These are phyloP conservation scores for Lutraria rhynchaena DNA, from an alignment of 1,140 invertebrate genomes.

Conservation along the genomic window DNA sequence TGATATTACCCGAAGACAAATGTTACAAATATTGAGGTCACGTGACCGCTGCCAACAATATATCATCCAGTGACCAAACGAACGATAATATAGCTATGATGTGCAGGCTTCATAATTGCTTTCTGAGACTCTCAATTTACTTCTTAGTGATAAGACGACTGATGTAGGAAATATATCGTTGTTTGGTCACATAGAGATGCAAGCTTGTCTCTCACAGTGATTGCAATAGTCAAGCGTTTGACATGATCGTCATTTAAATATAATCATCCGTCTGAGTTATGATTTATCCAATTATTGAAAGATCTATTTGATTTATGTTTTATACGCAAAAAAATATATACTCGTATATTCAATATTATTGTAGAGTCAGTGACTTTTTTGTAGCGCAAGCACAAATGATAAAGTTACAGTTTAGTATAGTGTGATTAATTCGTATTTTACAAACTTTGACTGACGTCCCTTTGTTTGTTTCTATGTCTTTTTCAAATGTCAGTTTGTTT, in stretches of 20 bases:
- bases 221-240: slow-evolving; percentile 40
- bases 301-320: too few species aligned
- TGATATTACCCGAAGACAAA: slow-evolving; percentile 16
- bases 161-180: slow-evolving; percentile 49
- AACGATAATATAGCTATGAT: slow-evolving; percentile 42
- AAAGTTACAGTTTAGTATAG: too few species aligned
- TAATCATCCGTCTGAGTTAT: slow-evolving; percentile 14
- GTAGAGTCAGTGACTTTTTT: too few species aligned
- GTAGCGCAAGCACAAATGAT: too few species aligned
- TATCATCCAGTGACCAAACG: slow-evolving; percentile 38
- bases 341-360: too few species aligned
- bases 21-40: slow-evolving; percentile 53
- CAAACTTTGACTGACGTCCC: too few species aligned
- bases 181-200: slow-evolving; percentile 44
- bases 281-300: too few species aligned
- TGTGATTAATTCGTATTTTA: too few species aligned
- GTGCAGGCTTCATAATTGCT: slow-evolving; percentile 45
- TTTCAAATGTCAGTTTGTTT: too few species aligned
- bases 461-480: too few species aligned
- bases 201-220: slow-evolving; percentile 32
- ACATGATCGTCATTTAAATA: slow-evolving; percentile 32
- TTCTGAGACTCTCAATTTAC: slow-evolving; percentile 46
- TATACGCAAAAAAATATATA: too few species aligned
- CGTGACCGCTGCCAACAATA: slow-evolving; percentile 29
- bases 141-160: slow-evolving; percentile 39